Evolutionary conservation across 2,888 invertebrate species (phyloP).

Genomic region (Brenthis daphne): DNA sequence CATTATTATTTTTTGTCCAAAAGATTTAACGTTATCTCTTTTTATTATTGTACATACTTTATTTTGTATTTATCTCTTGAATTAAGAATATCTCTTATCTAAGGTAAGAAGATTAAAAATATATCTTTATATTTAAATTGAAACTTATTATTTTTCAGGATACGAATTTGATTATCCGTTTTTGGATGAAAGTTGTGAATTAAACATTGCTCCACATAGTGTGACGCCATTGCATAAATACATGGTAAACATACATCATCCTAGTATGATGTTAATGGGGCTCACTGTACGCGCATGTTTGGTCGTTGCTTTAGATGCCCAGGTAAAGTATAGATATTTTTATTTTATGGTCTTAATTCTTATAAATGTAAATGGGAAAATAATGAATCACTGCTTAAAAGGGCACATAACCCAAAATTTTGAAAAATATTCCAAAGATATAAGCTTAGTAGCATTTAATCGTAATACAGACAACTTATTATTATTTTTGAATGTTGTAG

Average conservation of each 20-base stretch:
- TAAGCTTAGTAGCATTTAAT: too few species aligned
- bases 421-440: too few species aligned
- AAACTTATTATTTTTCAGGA: conserved; percentile 64
- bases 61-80: neutral
- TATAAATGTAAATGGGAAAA: too few species aligned
- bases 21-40: too few species aligned
- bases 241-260: conserved; percentile 87
- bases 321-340: conserved; percentile 50
- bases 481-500: too few species aligned
- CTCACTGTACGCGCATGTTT: conserved; percentile 86
- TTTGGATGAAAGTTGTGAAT: conserved; percentile 82
- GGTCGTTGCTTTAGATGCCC: conserved; percentile 67
- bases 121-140: conserved; percentile 50
- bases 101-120: neutral
- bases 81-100: neutral
- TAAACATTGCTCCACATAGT: conserved; percentile 80
- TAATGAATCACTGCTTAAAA: too few species aligned
- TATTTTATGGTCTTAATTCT: neutral
- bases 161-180: conserved; percentile 88
- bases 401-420: too few species aligned
- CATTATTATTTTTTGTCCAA: too few species aligned
- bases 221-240: conserved; percentile 89
- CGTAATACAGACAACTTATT: too few species aligned
- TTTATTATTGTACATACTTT: neutral
- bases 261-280: conserved; percentile 89